Percentiles rank a stretch among this genome's conserved stretches.
These are phyloP conservation scores for Chitala chitala DNA, from an alignment of 2,113 vertebrate genomes.

Conservation along the genomic window DNA sequence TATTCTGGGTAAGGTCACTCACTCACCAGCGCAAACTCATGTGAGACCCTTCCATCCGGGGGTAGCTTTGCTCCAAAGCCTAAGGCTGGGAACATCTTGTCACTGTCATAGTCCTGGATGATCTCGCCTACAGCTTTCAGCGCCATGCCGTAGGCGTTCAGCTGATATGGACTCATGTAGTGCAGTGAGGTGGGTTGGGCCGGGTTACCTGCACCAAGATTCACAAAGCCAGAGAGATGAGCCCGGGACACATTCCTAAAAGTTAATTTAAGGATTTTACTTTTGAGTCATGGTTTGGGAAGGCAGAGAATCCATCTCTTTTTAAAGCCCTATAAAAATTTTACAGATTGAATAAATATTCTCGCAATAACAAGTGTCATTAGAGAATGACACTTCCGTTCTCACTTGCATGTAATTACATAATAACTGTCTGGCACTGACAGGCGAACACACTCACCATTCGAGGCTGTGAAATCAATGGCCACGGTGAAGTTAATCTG, in stretches of 20 bases:
- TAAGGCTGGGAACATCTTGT: conserved; percentile 79
- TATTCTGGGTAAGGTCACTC: not conserved
- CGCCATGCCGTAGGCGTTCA: conserved; percentile 77
- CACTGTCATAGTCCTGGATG: conserved; percentile 78
- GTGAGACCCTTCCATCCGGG: conserved; percentile 76
- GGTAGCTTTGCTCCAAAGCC: conserved; percentile 77
- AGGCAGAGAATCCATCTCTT: not conserved
- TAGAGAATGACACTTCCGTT: not conserved
- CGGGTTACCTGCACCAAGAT: conserved; percentile 65
- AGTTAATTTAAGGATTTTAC: not conserved
- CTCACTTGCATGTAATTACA: not conserved
- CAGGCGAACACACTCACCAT: conserved; percentile 74
- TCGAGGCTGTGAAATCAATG: conserved; percentile 98
- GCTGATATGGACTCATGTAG: conserved; percentile 77
- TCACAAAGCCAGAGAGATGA: conserved; percentile 2
- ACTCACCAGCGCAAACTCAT: conserved; percentile 78
- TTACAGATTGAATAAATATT: not conserved
- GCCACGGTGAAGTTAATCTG: conserved; percentile 99
- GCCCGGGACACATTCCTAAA: not conserved
- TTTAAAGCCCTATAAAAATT: not conserved
- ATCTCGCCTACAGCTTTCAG: conserved; percentile 77
- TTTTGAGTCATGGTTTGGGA: not conserved
- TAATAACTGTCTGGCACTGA: not conserved
- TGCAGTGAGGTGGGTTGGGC: conserved; percentile 75
- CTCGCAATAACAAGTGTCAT: not conserved